Percentiles rank a stretch among this genome's conserved stretches.
Conservation (phyloP, 2,113 vertebrate genomes). For the Elaphurus davidianus region DNA sequence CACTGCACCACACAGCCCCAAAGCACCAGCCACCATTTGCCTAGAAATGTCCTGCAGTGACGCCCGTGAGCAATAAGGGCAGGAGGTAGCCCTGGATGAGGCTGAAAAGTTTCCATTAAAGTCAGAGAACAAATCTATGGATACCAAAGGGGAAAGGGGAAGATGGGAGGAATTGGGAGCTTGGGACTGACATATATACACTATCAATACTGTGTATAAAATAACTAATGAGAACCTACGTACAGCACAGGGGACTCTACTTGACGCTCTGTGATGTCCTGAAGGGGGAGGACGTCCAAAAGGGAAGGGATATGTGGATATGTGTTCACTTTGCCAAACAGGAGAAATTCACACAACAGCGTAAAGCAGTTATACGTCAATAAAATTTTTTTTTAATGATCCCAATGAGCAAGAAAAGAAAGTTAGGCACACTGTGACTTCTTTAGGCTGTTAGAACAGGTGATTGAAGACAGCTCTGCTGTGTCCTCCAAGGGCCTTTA, state of each 20-base stretch:
- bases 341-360: background rate
- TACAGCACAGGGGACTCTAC: rapidly evolving
- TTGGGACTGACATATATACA: background rate
- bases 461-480: background rate
- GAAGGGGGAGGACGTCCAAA: background rate
- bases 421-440: background rate
- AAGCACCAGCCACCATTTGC: too few species aligned
- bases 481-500: background rate
- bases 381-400: background rate
- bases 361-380: rapidly evolving
- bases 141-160: background rate
- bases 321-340: background rate
- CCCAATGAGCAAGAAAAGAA: background rate
- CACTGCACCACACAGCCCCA: background rate
- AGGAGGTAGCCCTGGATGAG: background rate
- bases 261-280: background rate
- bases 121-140: background rate
- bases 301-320: background rate
- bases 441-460: background rate
- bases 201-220: background rate
- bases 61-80: background rate
- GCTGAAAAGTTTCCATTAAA: background rate
- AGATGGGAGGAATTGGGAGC: background rate
- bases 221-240: background rate
- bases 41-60: too few species aligned